Conservation (phyloP, 2,888 invertebrate genomes). For the Lepetodrilus schrolli region DNA sequence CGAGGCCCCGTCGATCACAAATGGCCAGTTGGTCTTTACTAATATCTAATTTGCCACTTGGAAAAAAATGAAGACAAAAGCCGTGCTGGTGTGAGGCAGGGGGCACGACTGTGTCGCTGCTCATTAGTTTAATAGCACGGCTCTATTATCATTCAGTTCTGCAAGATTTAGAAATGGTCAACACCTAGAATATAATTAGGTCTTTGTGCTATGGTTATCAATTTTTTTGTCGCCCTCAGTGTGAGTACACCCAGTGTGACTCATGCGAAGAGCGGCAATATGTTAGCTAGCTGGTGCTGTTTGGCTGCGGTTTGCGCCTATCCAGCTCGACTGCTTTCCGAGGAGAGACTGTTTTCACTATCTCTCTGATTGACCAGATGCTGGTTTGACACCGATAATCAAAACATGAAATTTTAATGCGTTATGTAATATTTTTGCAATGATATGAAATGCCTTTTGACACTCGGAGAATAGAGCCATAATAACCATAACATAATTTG, state of each 20-base stretch:
- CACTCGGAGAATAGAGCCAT: slow-evolving; percentile 3
- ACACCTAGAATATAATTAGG: slow-evolving; percentile 22
- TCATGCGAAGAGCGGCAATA: not conserved
- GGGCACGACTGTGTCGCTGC: slow-evolving; percentile 6
- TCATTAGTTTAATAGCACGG: slow-evolving; percentile 25
- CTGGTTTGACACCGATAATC: not conserved
- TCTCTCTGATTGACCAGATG: slow-evolving; percentile 1
- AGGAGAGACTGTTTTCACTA: slow-evolving; percentile 2
- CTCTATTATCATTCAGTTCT: slow-evolving; percentile 20
- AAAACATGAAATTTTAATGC: slow-evolving; percentile 23
- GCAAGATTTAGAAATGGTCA: slow-evolving; percentile 25
- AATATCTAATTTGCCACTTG: slow-evolving; percentile 26
- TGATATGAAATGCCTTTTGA: not conserved
- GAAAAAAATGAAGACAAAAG: slow-evolving; percentile 9
- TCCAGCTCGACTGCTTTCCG: not conserved
- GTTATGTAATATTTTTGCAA: slow-evolving; percentile 11
- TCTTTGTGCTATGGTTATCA: slow-evolving; percentile 16
- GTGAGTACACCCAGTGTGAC: not conserved
- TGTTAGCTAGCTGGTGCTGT: not conserved
- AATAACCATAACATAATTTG: slow-evolving; percentile 27
- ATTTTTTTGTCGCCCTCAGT: slow-evolving; percentile 15
- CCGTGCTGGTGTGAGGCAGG: slow-evolving; percentile 21
- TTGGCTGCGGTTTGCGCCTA: not conserved
- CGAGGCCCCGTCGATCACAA: not conserved
- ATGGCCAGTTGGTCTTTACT: slow-evolving; percentile 1